Base-by-base conservation (phyloP, 1,140 invertebrate genomes). In the Orchestia grillus region DNA sequence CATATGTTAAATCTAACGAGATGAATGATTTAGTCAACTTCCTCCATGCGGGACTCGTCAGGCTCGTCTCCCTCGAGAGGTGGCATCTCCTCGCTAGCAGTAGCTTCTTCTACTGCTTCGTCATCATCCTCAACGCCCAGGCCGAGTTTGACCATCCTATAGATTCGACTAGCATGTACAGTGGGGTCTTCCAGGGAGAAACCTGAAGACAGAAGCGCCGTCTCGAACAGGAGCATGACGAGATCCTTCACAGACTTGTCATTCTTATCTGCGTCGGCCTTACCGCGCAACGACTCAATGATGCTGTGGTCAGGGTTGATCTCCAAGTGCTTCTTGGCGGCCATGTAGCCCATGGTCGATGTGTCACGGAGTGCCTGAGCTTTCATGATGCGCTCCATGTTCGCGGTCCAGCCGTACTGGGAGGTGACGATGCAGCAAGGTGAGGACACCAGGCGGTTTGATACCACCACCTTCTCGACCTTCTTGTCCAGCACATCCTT, bases 371-470 rank as follows among this genome's bases (percentile, higher is more conserved):
- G 98, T 62, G 99, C 99, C 97, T 99, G 99, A 0, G 99, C 99
- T 97, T 99, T 99, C 99, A 99, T 99, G 97, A 99, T 99, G 96
- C 99, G 98, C 97, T 99, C 99, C 99, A 99, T 99, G 97, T 99
- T 99, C 6, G 99, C 99, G 19, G 99, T 99, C 99, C 99, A 99
- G 94, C 99, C 99, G 97, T 99, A 99, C 97, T 99, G 99, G 40
- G 99, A 99, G 40, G 99, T 99, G 42, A 99, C 99, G 97, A 99
- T 99, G 97, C 99, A 99, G 98, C 99, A 99, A 0, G 99, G 99
- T 3, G 99, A 99, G 96, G 99, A 98, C 0, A 99, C 99, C 96
- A 99, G 97, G 97, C 98, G 97, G 97, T 99, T 99, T 1, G 99
- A 99, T 0, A 99, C 99, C 0, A 99, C 98, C 36, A 99, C 99